A percentile compares a stretch with the other conserved stretches of the same genome.
Conservation (phyloP, 64 coral and sea anemone species). For the Porites australiensis region DNA sequence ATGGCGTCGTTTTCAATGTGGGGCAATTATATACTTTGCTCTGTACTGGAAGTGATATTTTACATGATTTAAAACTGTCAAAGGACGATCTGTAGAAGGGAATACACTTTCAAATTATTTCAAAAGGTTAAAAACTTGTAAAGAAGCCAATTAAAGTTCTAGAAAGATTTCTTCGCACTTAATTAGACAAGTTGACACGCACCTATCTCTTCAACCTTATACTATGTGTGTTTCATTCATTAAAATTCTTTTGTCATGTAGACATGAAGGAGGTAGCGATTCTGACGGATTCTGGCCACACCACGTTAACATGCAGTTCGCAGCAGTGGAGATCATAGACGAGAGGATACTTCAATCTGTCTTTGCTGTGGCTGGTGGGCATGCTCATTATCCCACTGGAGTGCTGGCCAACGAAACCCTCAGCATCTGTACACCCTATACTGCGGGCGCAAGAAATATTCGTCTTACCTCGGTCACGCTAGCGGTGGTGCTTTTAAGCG, state of each 20-base stretch:
- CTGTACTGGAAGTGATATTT: no score
- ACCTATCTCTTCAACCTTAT: no score
- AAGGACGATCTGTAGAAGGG: no score
- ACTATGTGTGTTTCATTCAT: not conserved
- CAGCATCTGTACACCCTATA: conserved; percentile 19
- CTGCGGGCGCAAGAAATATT: not conserved
- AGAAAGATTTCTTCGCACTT: no score
- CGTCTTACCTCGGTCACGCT: not conserved
- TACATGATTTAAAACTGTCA: no score
- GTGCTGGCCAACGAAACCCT: not conserved
- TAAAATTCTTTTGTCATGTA: not conserved
- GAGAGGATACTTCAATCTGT: not conserved
- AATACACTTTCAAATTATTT: no score
- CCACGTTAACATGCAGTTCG: conserved; percentile 25
- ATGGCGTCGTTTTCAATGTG: no score
- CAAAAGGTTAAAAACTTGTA: no score
- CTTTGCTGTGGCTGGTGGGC: not conserved
- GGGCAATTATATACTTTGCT: no score
- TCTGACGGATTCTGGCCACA: conserved; percentile 21
- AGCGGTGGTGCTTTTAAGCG: not conserved
- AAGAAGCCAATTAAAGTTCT: no score
- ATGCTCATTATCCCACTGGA: conserved; percentile 26
- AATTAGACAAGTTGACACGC: no score
- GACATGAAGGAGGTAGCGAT: not conserved
- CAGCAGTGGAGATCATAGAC: conserved; percentile 7